Evolutionary conservation across 2,888 invertebrate species (phyloP), one percentile per base, ranked within the genome.

Genomic region (Keiferia lycopersicella): DNA sequence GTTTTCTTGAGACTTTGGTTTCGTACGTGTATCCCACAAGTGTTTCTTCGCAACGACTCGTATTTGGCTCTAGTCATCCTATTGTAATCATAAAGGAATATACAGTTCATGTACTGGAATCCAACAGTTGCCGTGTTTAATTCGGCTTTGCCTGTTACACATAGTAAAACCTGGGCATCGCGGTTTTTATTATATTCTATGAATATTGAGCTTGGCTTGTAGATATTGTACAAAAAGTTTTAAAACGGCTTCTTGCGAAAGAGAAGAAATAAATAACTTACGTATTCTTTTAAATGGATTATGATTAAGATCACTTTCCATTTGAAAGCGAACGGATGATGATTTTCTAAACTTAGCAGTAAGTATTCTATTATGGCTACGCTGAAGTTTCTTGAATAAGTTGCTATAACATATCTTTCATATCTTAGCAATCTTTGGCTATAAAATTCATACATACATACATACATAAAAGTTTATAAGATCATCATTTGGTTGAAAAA

Each of bases 131-230:
- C 10, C 34, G 8, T 41, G 14, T 41, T 41, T 41, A 41, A 41
- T 14, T 41, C 41, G 41, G 3, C 41, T 41, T 39, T 41, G 12
- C 41, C 14, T 14, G 2, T 41, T 88, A 85, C 84, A 84, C 81
- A 71, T 86, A 82, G 80, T 72, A 70, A 60, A 67, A 48, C 18
- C 66, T 76, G 73, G 77, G 73, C 74, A 73, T 69, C 72, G 79
- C 81, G 79, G 74, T 82, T 82, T 81, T 79, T 80, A 79, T 78
- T 80, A 71, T 75, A 71, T 66, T 70, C 67, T 69, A 71, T 68
- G 68, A 66, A 73, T 75, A 74, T 73, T 76, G 81, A 83, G 86
- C 86, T 87, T 87, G 76, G 86, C 86, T 83, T 87, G 86, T 87
- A 87, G 86, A 87, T 87, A 87, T 76, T 84, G 80, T 85, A 78